phyloP scores from a whole-genome alignment of 2,113 vertebrate genomes.

The Colius striatus region DNA sequence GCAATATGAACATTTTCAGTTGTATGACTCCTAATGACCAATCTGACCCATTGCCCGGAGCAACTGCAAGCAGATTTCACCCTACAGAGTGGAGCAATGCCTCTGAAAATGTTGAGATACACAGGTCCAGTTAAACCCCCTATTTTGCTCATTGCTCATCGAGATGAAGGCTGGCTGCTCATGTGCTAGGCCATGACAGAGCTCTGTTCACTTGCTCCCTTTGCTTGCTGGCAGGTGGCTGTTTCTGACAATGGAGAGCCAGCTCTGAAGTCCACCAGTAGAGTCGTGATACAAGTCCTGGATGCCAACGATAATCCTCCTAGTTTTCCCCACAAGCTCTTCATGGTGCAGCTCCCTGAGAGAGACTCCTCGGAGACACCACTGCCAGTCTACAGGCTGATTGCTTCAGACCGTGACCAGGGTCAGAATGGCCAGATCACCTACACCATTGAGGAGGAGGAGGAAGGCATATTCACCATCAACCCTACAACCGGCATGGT shows the following conservation, averaged over 20 bases:
- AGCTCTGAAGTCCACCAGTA: slow-evolving; percentile 85
- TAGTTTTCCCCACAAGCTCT: slow-evolving; percentile 89
- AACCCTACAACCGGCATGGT: slow-evolving; percentile 83
- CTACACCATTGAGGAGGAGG: slow-evolving; percentile 85
- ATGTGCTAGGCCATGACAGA: rapidly evolving
- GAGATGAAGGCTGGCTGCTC: background rate
- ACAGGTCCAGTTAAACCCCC: background rate
- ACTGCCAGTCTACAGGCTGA: slow-evolving; percentile 84
- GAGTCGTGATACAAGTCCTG: slow-evolving; percentile 85
- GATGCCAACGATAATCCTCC: slow-evolving; percentile 92
- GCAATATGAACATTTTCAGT: background rate
- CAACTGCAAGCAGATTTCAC: background rate
- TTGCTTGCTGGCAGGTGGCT: slow-evolving; percentile 81
- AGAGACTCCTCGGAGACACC: slow-evolving; percentile 23
- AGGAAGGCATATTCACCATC: slow-evolving; percentile 80
- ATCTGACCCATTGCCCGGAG: background rate
- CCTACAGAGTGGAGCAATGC: background rate
- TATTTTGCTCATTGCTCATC: background rate
- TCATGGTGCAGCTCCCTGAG: slow-evolving; percentile 86
- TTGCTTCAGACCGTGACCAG: slow-evolving; percentile 87
- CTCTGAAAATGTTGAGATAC: background rate
- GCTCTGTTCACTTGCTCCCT: background rate
- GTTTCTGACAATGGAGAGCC: slow-evolving; percentile 90
- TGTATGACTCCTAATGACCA: background rate
- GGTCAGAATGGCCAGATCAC: slow-evolving; percentile 86